Conservation (phyloP, 2,888 invertebrate genomes). For the Megamerina dolium region DNA sequence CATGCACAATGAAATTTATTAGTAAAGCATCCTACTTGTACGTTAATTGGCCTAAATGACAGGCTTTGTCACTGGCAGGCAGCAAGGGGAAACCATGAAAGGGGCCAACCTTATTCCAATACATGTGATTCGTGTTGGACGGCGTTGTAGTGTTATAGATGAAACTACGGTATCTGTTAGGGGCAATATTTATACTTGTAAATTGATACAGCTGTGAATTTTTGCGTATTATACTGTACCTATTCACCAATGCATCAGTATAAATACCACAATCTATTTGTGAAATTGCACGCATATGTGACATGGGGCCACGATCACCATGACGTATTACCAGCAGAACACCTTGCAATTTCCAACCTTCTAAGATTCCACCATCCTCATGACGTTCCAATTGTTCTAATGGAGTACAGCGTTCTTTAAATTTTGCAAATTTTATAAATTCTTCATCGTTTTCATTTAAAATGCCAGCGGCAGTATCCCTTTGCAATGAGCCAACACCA, state of each 20-base stretch:
- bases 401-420: conserved; percentile 67
- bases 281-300: conserved; percentile 72
- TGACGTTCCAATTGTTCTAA: conserved; percentile 62
- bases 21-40: no score
- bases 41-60: conserved; percentile 81
- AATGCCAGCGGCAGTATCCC: conserved; percentile 13
- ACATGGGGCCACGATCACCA: conserved; percentile 83
- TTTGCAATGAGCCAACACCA: conserved; percentile 22
- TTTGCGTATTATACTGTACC: no score
- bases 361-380: conserved; percentile 59
- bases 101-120: conserved; percentile 73
- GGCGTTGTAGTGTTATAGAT: conserved; percentile 40
- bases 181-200: conserved; percentile 11
- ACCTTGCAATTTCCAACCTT: conserved; percentile 48
- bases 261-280: conserved; percentile 67
- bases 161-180: conserved; percentile 43
- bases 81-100: conserved; percentile 80
- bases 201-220: no score
- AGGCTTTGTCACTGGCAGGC: conserved; percentile 61
- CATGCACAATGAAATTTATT: not conserved
- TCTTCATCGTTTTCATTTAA: conserved; percentile 51
- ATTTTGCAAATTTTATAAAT: conserved; percentile 59
- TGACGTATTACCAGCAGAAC: conserved; percentile 75
- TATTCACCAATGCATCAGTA: conserved; percentile 46
- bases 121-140: conserved; percentile 53